Evolutionary conservation across 2,888 invertebrate genomes (phyloP).

Genomic region (Volucella inflata): DNA sequence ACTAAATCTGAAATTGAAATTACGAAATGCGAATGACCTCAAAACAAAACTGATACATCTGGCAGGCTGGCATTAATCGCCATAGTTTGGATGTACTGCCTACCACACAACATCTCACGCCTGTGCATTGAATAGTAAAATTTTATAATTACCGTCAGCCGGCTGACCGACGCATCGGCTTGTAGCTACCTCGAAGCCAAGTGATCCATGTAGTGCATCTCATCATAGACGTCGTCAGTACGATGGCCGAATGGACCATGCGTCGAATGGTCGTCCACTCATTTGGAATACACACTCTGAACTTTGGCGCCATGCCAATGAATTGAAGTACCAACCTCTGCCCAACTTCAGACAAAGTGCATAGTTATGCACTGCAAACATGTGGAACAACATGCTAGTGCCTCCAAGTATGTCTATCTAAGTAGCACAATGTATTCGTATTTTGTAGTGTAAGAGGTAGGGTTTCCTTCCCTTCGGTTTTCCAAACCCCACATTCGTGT

Average conservation of each 20-base stretch:
- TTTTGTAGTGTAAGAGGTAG: slow-evolving; percentile 27
- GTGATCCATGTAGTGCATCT: slow-evolving; percentile 64
- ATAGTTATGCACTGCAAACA: slow-evolving; percentile 44
- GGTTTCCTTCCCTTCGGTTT: slow-evolving; percentile 8
- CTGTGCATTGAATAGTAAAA: slow-evolving; percentile 60
- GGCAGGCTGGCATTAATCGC: slow-evolving; percentile 51
- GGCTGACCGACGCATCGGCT: slow-evolving; percentile 14
- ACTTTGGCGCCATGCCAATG: slow-evolving; percentile 72
- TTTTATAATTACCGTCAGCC: slow-evolving; percentile 62
- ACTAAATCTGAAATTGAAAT: slow-evolving; percentile 21
- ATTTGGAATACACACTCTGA: slow-evolving; percentile 45
- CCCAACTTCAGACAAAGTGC: slow-evolving; percentile 39
- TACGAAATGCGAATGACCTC: slow-evolving; percentile 34
- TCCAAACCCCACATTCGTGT: slow-evolving; percentile 1
- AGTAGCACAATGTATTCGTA: slow-evolving; percentile 54
- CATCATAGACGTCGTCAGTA: slow-evolving; percentile 13
- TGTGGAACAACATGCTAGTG: slow-evolving; percentile 51
- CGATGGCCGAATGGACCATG: slow-evolving; percentile 16
- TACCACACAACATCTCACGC: slow-evolving; percentile 36
- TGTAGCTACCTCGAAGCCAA: slow-evolving; percentile 62
- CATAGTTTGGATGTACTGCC: slow-evolving; percentile 8
- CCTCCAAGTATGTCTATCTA: slow-evolving; percentile 46
- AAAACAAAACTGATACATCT: slow-evolving; percentile 45
- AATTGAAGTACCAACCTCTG: slow-evolving; percentile 47
- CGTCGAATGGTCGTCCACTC: slow-evolving; percentile 20